These are phyloP conservation scores for Tamias sibiricus DNA, from an alignment of 2,113 vertebrate species.

Conservation along the genomic window DNA sequence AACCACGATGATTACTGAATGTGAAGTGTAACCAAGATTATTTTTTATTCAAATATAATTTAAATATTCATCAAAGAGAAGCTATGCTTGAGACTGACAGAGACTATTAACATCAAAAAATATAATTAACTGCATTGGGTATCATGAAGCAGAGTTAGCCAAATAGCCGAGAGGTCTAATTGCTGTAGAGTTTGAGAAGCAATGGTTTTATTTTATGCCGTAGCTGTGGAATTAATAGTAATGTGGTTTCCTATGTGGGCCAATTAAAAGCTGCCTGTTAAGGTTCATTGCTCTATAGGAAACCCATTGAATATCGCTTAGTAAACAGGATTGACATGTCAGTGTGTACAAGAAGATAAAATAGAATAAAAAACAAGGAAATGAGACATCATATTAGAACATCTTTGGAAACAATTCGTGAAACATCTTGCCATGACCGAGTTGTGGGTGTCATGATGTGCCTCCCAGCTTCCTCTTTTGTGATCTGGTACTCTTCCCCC, in stretches of 20 bases:
- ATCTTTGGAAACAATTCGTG: slow-evolving; percentile 64
- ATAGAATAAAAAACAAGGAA: slow-evolving; percentile 73
- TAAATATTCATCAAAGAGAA: slow-evolving; percentile 94
- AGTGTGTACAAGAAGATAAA: slow-evolving; percentile 80
- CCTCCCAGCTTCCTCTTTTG: not conserved
- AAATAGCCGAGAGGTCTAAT: slow-evolving; percentile 90
- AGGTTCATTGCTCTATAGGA: slow-evolving; percentile 88
- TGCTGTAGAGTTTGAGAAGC: slow-evolving; percentile 87
- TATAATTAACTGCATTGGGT: slow-evolving; percentile 92
- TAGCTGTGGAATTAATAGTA: slow-evolving; percentile 90
- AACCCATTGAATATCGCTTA: slow-evolving; percentile 87
- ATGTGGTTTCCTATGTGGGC: slow-evolving; percentile 88
- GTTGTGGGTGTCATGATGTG: too few relatives aligned
- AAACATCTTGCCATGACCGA: not conserved
- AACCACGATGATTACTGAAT: slow-evolving; percentile 89
- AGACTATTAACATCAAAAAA: slow-evolving; percentile 92
- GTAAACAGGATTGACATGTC: slow-evolving; percentile 87
- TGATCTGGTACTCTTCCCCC: not conserved
- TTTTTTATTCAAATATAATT: slow-evolving; percentile 94
- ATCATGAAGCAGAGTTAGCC: slow-evolving; percentile 90
- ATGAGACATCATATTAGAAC: slow-evolving; percentile 72
- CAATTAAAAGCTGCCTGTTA: slow-evolving; percentile 89
- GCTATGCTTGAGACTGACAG: slow-evolving; percentile 91
- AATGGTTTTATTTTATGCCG: slow-evolving; percentile 86
- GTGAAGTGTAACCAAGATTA: slow-evolving; percentile 92